Conservation (phyloP, 2,113 vertebrate genomes). For the Cyprinodon brontotheroides region DNA sequence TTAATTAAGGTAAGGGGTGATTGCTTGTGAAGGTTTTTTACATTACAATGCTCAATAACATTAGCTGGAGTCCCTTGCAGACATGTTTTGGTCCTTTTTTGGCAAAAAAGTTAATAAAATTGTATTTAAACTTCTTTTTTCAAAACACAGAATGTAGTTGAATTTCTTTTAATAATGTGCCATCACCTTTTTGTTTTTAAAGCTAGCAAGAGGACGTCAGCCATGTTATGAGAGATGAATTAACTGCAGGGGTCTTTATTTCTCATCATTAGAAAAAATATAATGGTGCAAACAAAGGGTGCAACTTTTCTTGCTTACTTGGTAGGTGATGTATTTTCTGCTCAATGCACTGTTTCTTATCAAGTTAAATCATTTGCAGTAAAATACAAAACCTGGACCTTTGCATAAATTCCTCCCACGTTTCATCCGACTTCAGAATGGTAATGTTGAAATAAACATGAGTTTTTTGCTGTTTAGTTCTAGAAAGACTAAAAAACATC, state of each 20-base stretch:
- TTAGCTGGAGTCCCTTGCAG: background rate
- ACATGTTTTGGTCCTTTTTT: background rate
- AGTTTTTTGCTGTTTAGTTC: background rate
- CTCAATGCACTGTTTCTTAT: slow-evolving; percentile 3
- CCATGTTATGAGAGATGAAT: background rate
- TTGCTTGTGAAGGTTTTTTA: background rate
- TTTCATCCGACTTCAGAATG: background rate
- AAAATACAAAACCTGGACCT: background rate
- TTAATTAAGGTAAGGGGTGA: too few species aligned
- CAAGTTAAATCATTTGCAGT: background rate
- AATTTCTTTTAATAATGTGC: background rate
- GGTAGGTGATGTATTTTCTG: background rate
- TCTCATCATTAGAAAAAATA: background rate
- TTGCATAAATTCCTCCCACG: background rate
- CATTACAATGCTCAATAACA: background rate
- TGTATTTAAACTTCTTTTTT: background rate
- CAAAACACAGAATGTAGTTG: background rate
- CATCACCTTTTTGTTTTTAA: background rate
- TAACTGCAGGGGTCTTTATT: background rate
- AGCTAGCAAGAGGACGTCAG: background rate
- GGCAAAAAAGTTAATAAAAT: background rate
- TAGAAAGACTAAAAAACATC: background rate
- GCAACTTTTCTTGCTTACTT: background rate
- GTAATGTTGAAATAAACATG: background rate
- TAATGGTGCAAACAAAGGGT: background rate